Conservation (phyloP, 2,113 vertebrate species). For the Mesitornis unicolor region DNA sequence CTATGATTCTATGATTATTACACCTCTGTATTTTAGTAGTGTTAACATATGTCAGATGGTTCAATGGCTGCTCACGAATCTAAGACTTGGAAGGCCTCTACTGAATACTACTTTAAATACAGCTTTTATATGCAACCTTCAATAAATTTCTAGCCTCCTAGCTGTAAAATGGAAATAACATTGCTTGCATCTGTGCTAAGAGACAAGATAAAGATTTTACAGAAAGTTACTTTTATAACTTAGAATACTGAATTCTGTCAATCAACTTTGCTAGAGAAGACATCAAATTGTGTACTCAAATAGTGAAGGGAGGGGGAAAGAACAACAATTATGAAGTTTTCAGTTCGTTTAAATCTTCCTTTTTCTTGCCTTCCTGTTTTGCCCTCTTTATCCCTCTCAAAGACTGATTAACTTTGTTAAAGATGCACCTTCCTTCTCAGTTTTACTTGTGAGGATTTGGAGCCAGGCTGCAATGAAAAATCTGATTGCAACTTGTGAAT, state of each 20-base stretch:
- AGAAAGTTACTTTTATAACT: neutral
- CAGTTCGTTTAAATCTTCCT: neutral
- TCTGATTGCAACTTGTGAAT: neutral
- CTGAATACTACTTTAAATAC: neutral
- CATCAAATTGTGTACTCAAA: neutral
- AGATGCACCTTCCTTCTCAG: neutral
- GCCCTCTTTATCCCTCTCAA: neutral
- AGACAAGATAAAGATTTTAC: neutral
- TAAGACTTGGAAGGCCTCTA: neutral
- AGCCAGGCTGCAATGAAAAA: neutral
- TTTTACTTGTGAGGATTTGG: neutral
- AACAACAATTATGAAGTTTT: neutral
- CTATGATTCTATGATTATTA: too few species aligned
- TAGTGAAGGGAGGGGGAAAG: neutral
- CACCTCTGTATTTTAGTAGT: neutral
- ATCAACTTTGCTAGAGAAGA: neutral
- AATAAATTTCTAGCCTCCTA: neutral
- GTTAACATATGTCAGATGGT: neutral
- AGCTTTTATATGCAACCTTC: neutral
- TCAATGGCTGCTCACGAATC: neutral
- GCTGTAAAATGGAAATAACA: neutral
- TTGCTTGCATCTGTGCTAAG: neutral
- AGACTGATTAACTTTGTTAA: neutral
- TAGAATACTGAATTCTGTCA: constrained; percentile 16
- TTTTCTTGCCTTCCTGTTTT: neutral